A percentile compares a stretch with the other conserved stretches of the same genome.
These are phyloP conservation scores for Aphrophora alni DNA, from an alignment of 2,888 invertebrate genomes.

Conservation along the genomic window DNA sequence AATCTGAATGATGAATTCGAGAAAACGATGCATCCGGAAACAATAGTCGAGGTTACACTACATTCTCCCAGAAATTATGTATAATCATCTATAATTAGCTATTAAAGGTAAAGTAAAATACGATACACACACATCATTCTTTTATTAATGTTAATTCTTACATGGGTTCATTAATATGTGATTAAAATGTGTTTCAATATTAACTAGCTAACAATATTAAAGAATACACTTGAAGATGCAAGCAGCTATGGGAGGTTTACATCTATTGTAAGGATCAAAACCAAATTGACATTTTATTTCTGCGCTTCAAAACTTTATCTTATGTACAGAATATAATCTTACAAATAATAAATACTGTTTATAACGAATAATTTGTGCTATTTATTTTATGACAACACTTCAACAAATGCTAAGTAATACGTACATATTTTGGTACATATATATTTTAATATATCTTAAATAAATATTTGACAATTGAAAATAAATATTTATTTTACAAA, in stretches of 20 bases:
- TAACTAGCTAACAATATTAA: constrained; percentile 9
- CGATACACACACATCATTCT: not conserved
- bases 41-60: too few relatives aligned
- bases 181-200: constrained; percentile 6
- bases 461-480: not conserved
- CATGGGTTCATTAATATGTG: not conserved
- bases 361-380: not conserved
- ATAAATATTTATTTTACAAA: constrained; percentile 1
- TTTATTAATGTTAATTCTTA: constrained; percentile 6
- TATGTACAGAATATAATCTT: not conserved
- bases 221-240: not conserved
- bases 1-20: too few relatives aligned
- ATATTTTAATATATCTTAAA: not conserved
- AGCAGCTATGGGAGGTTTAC: not conserved
- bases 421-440: not conserved
- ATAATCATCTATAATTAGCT: too few relatives aligned
- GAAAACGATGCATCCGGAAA: too few relatives aligned
- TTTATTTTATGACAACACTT: not conserved
- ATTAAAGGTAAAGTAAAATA: too few relatives aligned
- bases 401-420: not conserved
- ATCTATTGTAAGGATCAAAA: not conserved
- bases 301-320: not conserved
- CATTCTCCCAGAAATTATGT: too few relatives aligned
- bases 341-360: not conserved
- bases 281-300: not conserved